Percentiles rank a stretch among this genome's conserved stretches.
Evolutionary conservation across 2,888 invertebrate species (phyloP).

Genomic region (Cyrtodaria siliqua): DNA sequence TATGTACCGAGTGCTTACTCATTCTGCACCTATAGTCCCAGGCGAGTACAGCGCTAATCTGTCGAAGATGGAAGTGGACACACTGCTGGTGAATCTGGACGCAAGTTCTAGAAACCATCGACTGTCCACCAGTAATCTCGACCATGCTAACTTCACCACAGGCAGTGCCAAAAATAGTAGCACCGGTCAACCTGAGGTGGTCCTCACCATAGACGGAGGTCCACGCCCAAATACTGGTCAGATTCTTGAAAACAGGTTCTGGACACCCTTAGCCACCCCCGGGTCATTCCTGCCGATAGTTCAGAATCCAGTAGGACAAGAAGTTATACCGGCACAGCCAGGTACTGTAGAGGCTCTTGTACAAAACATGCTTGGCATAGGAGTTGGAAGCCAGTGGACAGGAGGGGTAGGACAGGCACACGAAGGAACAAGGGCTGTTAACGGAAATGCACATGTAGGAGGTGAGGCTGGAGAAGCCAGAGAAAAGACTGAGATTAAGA

Average conservation of each 20-base stretch:
- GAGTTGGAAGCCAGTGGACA: conserved; percentile 9
- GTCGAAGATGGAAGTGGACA: conserved; percentile 35
- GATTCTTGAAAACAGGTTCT: neutral
- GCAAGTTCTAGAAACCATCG: conserved; percentile 16
- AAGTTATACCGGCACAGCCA: conserved; percentile 16
- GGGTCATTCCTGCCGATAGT: conserved; percentile 13
- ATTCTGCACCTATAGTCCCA: conserved; percentile 34
- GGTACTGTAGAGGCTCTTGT: conserved; percentile 44
- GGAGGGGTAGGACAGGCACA: conserved; percentile 4
- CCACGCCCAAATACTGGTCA: conserved; percentile 5
- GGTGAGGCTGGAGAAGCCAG: conserved; percentile 14
- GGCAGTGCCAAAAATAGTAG: neutral
- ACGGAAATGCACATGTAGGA: conserved; percentile 2
- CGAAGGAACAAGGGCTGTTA: conserved; percentile 11
- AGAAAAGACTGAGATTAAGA: neutral
- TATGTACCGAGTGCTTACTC: conserved; percentile 52
- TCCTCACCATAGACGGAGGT: conserved; percentile 43
- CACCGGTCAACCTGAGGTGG: conserved; percentile 1
- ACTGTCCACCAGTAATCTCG: conserved; percentile 31
- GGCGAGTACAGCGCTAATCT: conserved; percentile 57
- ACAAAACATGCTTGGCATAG: conserved; percentile 13
- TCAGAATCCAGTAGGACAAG: conserved; percentile 12
- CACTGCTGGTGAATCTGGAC: conserved; percentile 35
- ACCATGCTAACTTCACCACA: conserved; percentile 44
- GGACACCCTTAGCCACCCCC: neutral